Conservation (phyloP, 1,140 invertebrate species). For the Brachionus angularis region DNA sequence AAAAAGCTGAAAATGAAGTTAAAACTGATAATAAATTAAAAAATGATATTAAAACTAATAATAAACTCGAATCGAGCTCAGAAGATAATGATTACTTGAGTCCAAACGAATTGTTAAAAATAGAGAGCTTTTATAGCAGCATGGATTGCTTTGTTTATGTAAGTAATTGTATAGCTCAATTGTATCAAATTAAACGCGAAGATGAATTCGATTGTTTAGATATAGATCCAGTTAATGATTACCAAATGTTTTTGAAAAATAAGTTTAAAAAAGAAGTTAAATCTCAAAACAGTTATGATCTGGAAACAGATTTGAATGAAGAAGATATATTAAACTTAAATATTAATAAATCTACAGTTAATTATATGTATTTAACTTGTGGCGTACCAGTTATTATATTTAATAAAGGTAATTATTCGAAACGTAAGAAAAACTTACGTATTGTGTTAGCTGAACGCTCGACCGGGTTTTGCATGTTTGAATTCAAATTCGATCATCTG, state of each 20-base stretch:
- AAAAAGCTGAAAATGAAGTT: no score
- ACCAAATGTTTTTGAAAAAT: slow-evolving; percentile 24
- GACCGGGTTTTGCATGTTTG: slow-evolving; percentile 33
- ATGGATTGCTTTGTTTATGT: slow-evolving; percentile 37
- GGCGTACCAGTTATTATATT: slow-evolving; percentile 37
- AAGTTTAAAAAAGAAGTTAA: no score
- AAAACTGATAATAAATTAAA: no score
- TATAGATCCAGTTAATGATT: slow-evolving; percentile 22
- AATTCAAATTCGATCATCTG: slow-evolving; percentile 37
- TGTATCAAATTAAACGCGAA: slow-evolving; percentile 23
- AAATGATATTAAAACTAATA: no score
- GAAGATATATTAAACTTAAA: not conserved
- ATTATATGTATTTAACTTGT: slow-evolving; percentile 36
- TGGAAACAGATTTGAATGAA: not conserved
- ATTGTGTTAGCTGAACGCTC: slow-evolving; percentile 25
- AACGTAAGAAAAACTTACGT: slow-evolving; percentile 15
- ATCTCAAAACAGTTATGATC: not conserved
- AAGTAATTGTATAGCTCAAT: slow-evolving; percentile 15
- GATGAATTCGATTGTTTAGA: slow-evolving; percentile 23
- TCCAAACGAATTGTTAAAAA: not conserved
- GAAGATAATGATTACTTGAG: not conserved
- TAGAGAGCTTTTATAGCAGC: slow-evolving; percentile 24
- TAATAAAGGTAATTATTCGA: slow-evolving; percentile 4
- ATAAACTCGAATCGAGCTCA: not conserved
- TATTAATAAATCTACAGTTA: slow-evolving; percentile 3